Evolutionary conservation across 1,140 invertebrate species (phyloP).

Genomic region (Bombyx mandarina): DNA sequence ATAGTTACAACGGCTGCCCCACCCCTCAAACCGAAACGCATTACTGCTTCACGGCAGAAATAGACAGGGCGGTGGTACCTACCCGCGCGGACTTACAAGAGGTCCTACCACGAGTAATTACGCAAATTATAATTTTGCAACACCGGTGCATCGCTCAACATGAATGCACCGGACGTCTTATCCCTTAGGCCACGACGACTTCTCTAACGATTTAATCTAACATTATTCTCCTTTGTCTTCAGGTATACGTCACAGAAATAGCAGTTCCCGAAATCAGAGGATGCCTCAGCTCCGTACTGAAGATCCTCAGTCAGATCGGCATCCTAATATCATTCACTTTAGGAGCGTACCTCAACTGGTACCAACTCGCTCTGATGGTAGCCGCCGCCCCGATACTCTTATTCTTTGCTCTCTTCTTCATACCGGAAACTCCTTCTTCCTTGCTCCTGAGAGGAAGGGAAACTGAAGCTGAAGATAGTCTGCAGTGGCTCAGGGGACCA

Average conservation of each 20-base stretch:
- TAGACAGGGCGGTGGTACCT: no score
- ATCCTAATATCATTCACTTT: conserved; percentile 85
- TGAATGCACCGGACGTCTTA: no score
- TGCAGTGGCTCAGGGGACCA: conserved; percentile 79
- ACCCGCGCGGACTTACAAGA: no score
- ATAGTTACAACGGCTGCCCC: no score
- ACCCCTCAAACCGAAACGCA: no score
- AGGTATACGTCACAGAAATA: conserved; percentile 93
- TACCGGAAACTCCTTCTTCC: conserved; percentile 88
- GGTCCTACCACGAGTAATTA: no score
- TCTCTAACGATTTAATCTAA: conserved; percentile 7
- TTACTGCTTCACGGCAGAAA: no score
- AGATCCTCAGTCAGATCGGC: conserved; percentile 88
- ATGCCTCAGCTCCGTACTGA: conserved; percentile 86
- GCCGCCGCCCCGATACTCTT: conserved; percentile 80
- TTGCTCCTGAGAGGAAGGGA: conserved; percentile 81
- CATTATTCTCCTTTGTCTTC: conserved; percentile 34
- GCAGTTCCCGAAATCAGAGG: conserved; percentile 88
- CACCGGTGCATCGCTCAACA: no score
- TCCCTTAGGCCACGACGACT: no score
- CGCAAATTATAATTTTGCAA: no score
- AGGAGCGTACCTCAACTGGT: conserved; percentile 86
- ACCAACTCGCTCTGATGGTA: conserved; percentile 82
- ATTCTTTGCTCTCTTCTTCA: conserved; percentile 78
- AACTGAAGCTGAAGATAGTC: conserved; percentile 81